Evolutionary conservation across 2,888 invertebrate genomes (phyloP).

Genomic region (Orgyia antiqua): DNA sequence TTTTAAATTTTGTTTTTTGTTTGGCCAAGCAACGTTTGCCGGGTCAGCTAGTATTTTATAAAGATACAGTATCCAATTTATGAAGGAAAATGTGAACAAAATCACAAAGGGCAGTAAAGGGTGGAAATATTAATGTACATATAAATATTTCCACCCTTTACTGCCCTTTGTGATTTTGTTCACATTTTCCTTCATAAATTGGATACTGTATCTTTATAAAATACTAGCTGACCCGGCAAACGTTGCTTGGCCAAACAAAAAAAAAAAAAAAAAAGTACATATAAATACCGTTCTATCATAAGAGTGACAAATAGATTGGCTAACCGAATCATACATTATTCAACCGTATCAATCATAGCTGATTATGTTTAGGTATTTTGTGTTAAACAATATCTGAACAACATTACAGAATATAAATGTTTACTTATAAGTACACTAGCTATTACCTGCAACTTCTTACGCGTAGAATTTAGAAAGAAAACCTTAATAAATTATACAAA

Average conservation of each 20-base stretch:
- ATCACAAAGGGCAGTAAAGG: slow-evolving; percentile 4
- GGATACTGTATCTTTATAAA: too few relatives aligned
- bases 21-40: too few relatives aligned
- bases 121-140: background rate
- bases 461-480: too few relatives aligned
- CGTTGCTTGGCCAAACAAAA: too few relatives aligned
- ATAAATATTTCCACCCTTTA: background rate
- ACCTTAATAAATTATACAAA: too few relatives aligned
- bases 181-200: slow-evolving; percentile 7
- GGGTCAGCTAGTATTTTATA: too few relatives aligned
- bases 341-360: slow-evolving; percentile 6
- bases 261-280: too few relatives aligned
- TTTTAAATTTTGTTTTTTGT: too few relatives aligned
- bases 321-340: slow-evolving; percentile 28
- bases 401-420: too few relatives aligned
- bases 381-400: background rate
- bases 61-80: slow-evolving; percentile 1
- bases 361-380: slow-evolving; percentile 9
- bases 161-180: slow-evolving; percentile 9
- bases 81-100: slow-evolving; percentile 11
- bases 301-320: slow-evolving; percentile 16
- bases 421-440: too few relatives aligned
- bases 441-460: too few relatives aligned
- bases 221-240: too few relatives aligned
- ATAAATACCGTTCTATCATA: slow-evolving; percentile 7